Percentiles rank a stretch among this genome's conserved stretches.
Evolutionary conservation across 2,797 vertebrate genomes (phyloP).

Genomic region (Lutjanus campechanus): DNA sequence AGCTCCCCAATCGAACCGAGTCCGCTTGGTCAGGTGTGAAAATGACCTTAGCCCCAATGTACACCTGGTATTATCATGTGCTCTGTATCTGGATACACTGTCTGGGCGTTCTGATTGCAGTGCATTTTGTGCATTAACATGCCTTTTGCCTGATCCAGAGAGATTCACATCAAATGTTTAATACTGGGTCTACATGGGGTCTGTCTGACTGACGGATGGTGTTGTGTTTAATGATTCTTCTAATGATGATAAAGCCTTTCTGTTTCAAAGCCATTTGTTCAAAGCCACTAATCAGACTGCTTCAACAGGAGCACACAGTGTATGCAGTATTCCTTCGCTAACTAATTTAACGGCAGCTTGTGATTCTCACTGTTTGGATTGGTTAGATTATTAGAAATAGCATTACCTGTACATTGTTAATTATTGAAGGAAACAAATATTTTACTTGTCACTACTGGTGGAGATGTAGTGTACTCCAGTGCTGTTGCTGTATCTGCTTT

Average conservation of each 20-base stretch:
- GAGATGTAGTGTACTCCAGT: neutral
- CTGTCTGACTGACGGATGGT: conserved; percentile 16
- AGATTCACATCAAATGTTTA: conserved; percentile 9
- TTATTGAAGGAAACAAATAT: neutral
- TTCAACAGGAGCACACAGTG: conserved; percentile 36
- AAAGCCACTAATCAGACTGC: conserved; percentile 45
- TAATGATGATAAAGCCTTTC: conserved; percentile 66
- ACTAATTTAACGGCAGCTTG: conserved; percentile 11
- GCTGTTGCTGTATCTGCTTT: no score
- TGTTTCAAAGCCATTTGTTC: conserved; percentile 63
- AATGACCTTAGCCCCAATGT: neutral
- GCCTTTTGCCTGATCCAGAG: neutral
- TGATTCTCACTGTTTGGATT: conserved; percentile 12
- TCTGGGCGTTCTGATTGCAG: neutral
- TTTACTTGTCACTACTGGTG: neutral
- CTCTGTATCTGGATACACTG: neutral
- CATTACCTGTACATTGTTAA: neutral
- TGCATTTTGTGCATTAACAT: neutral
- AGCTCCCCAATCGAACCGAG: no score
- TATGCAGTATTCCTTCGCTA: conserved; percentile 18
- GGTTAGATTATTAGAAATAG: conserved; percentile 7
- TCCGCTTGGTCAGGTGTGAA: no score
- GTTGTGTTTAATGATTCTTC: conserved; percentile 10
- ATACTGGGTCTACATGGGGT: neutral
- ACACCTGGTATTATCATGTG: conserved; percentile 1